Evolutionary conservation across 2,797 vertebrate genomes (phyloP).

Genomic region (Holocentrus rufus): DNA sequence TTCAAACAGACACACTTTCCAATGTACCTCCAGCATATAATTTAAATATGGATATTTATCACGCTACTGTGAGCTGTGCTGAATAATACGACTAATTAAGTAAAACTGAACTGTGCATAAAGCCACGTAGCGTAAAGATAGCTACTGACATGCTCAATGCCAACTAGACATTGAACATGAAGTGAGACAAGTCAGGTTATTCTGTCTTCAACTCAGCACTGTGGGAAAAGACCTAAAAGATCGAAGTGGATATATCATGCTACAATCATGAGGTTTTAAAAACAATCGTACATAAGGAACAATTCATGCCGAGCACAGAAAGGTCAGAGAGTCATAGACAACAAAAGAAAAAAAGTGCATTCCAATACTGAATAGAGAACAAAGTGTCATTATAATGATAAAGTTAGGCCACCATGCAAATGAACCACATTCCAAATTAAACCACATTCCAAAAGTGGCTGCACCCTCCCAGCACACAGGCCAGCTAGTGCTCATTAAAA

Average conservation of each 20-base stretch:
- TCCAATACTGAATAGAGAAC: conserved; percentile 55
- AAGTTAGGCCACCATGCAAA: conserved; percentile 70
- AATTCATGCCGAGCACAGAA: conserved; percentile 72
- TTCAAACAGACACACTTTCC: conserved; percentile 18
- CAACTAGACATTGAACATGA: conserved; percentile 33
- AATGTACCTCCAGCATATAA: conserved; percentile 30
- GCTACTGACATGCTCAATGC: conserved; percentile 46
- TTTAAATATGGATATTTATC: conserved; percentile 34
- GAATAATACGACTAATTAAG: conserved; percentile 26
- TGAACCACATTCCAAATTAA: conserved; percentile 41
- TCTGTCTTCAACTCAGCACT: conserved; percentile 21
- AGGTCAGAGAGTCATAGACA: conserved; percentile 48
- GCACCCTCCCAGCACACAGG: conserved; percentile 62
- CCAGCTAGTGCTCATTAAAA: conserved; percentile 62
- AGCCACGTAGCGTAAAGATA: conserved; percentile 41
- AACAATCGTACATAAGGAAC: conserved; percentile 65
- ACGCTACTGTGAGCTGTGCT: conserved; percentile 66
- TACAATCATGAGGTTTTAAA: conserved; percentile 64
- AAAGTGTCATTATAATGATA: conserved; percentile 56
- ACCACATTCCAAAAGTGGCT: conserved; percentile 45
- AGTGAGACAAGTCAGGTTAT: conserved; percentile 17
- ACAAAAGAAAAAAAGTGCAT: conserved; percentile 70
- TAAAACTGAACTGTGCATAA: conserved; percentile 51
- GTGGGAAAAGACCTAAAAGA: conserved; percentile 44
- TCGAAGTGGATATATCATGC: conserved; percentile 55